Evolutionary conservation across 2,888 invertebrate genomes (phyloP), one percentile per base, ranked within the genome.

Genomic region (Erpobdella octoculata): DNA sequence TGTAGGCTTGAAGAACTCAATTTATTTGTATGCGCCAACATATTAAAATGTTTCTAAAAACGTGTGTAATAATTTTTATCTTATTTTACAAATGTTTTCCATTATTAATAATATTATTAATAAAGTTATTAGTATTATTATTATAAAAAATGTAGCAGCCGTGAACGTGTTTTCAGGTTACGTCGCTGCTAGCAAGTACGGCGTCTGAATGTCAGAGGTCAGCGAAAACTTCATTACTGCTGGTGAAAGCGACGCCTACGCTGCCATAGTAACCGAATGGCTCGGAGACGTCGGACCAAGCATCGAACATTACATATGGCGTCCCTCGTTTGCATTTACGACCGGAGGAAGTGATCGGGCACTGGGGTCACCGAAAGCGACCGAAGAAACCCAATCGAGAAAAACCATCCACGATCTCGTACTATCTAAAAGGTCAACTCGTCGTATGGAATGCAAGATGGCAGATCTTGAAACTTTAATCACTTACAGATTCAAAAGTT

Each of bases 171-270:
- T 18, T 12, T 18, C 41, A 41, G 9, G 9, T 6, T n/a, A n/a
- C n/a, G n/a, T n/a, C n/a, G n/a, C n/a, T n/a, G n/a, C n/a, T n/a
- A n/a, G n/a, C n/a, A n/a, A n/a, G n/a, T n/a, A n/a, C n/a, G n/a
- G n/a, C n/a, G n/a, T n/a, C n/a, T 53, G 8, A 53, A 53, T 53
- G 21, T 53, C 53, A 53, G 53, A 53, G 21, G 53, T 53, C 53
- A n/a, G 28, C n/a, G 4, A 53, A 9, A 53, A 12, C 12, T 8
- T 6, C 53, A 15, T 53, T 2, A 6, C 53, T 21, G 53, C 53
- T 28, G n/a, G 28, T 9, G 21, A 21, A 8, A 4, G 21, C 21
- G 53, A 53, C 21, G 2, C 9, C 6, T 53, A 53, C 53, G 53
- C 28, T n/a, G 53, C 53, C 53, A 53, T 53, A 18, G 53, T 53